Conservation (phyloP, 1,140 invertebrate species). For the Kradibia gibbosae region DNA sequence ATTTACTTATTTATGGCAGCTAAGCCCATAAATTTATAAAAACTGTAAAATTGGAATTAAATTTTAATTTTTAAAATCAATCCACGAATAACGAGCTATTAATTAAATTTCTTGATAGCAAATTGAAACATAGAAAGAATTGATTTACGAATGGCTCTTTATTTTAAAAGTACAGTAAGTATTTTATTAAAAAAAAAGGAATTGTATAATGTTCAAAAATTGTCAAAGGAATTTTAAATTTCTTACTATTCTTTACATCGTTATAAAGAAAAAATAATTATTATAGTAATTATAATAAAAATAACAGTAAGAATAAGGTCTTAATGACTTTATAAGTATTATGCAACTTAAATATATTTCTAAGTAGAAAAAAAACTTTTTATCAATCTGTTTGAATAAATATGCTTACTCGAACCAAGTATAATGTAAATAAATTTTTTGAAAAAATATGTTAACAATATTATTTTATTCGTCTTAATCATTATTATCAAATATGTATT, state of each 20-base stretch:
- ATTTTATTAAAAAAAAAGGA: slow-evolving; percentile 12
- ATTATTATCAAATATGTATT: too few relatives aligned
- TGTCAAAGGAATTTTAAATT: slow-evolving; percentile 47
- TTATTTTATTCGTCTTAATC: too few relatives aligned
- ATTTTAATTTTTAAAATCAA: slow-evolving; percentile 3
- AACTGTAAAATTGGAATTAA: not conserved
- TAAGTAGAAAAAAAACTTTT: slow-evolving; percentile 23
- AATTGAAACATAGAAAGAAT: slow-evolving; percentile 6
- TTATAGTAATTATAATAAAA: slow-evolving; percentile 44
- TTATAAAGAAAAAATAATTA: slow-evolving; percentile 47
- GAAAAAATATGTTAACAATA: too few relatives aligned
- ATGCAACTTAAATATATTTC: slow-evolving; percentile 22
- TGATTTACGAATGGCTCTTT: not conserved
- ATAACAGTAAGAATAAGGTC: too few relatives aligned
- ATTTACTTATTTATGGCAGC: not conserved
- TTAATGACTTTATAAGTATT: too few relatives aligned
- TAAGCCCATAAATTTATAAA: not conserved
- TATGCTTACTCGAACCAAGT: too few relatives aligned
- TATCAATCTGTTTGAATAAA: too few relatives aligned
- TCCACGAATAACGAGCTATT: slow-evolving; percentile 9
- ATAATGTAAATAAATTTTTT: too few relatives aligned
- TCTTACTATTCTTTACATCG: slow-evolving; percentile 35
- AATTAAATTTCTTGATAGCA: slow-evolving; percentile 29
- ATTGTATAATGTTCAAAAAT: slow-evolving; percentile 29
- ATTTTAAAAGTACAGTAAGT: slow-evolving; percentile 31